phyloP scores from a whole-genome alignment of 1,140 invertebrate species.

The Drosophila tristis region DNA sequence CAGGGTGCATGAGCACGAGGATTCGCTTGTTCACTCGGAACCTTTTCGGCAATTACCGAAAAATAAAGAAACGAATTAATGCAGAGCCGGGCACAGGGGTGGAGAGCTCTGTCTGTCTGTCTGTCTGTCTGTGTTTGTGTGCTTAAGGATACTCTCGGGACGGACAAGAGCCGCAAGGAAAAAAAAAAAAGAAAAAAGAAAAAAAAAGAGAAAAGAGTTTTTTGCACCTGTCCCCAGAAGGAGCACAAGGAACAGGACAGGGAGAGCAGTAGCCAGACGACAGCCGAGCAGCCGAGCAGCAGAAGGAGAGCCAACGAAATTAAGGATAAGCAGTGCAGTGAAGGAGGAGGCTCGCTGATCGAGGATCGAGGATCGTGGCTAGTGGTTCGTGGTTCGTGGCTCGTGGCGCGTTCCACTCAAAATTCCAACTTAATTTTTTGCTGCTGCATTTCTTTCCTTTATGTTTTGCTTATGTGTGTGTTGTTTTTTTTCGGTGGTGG shows the following conservation, averaged over 20 bases:
- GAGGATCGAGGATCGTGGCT: constrained; percentile 27
- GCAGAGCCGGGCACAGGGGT: constrained; percentile 25
- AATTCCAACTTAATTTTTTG: constrained; percentile 71
- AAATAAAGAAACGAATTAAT: constrained; percentile 80
- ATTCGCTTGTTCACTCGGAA: constrained; percentile 74
- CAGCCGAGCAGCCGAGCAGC: constrained; percentile 52
- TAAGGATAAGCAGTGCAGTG: constrained; percentile 57
- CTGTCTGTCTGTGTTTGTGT: constrained; percentile 20
- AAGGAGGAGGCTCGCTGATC: constrained; percentile 31
- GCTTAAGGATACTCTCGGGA: constrained; percentile 42
- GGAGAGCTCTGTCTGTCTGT: constrained; percentile 5
- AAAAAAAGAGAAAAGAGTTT: constrained; percentile 33
- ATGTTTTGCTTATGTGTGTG: constrained; percentile 5
- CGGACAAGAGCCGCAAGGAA: constrained; percentile 20
- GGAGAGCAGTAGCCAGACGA: constrained; percentile 29
- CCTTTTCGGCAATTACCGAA: constrained; percentile 81
- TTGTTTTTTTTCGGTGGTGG: constrained; percentile 25
- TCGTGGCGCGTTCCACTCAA: constrained; percentile 64
- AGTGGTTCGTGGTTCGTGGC: constrained; percentile 10
- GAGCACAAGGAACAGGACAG: constrained; percentile 6
- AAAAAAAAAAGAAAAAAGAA: constrained; percentile 6
- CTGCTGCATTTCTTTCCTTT: constrained; percentile 12
- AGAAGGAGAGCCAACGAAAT: constrained; percentile 34
- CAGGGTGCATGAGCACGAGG: constrained; percentile 45
- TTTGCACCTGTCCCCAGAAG: constrained; percentile 67